Base-by-base conservation (phyloP, 2,113 vertebrate genomes). In the Brachirus orientalis region DNA sequence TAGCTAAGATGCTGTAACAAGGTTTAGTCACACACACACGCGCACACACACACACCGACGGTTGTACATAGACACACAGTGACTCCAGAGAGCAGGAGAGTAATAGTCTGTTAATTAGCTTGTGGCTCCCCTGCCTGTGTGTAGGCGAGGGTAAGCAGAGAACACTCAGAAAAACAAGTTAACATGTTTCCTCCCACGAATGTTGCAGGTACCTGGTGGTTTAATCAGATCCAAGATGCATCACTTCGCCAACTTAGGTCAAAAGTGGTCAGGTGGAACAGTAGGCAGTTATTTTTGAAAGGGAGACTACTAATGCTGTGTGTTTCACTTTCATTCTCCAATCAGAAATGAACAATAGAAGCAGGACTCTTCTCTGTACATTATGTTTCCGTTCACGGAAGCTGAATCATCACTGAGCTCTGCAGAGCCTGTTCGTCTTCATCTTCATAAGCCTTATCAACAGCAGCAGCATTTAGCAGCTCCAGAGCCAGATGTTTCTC, bases 51-150 rank as follows among this genome's bases (percentile, higher is more conserved):
- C 18, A n/a, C n/a, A n/a, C n/a, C n/a, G n/a, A n/a, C n/a, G n/a
- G n/a, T 1, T 16, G n/a, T 9, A 8, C 52, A 12, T n/a, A 43
- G 14, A 40, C n/a, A 37, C 8, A 40, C 11, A 18, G 35, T 17
- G 55, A 47, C 72, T 69, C 76, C 59, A 59, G 69, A 70, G 77
- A 85, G 62, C 64, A 67, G 72, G 8, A 72, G 71, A 68, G 86
- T 78, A 78, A 84, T 84, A 77, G 77, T 72, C 72, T 76, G 77
- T 83, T 89, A 86, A 85, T 88, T 82, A 80, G 75, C 79, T 63
- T 78, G 83, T 82, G 80, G 85, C 80, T 82, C 79, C 79, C 69
- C 77, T 72, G 79, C 68, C 44, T 61, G 67, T 44, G 64, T 75
- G 82, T 68, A 63, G 77, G 86, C 37, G 80, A 79, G 12, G 28